Percentiles rank a stretch among this genome's conserved stretches.
These are phyloP conservation scores for Hermatobates lingyangjiaoensis DNA, from an alignment of 1,140 invertebrate genomes.

Conservation along the genomic window DNA sequence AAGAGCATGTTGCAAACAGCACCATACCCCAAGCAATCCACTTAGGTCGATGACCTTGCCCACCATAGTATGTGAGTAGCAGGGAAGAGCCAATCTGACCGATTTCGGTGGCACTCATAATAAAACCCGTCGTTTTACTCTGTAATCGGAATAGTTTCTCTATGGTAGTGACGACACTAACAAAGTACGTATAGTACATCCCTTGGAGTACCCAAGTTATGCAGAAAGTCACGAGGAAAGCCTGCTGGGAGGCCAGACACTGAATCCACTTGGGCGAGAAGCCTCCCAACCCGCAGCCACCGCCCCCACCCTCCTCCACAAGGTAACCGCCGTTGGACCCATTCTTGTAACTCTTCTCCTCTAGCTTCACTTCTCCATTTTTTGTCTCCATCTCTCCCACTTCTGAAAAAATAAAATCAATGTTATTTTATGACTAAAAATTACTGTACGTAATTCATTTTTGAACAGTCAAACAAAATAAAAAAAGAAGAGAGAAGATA, in stretches of 20 bases:
- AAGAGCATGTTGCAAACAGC: conserved; percentile 67
- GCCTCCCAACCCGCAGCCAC: conserved; percentile 46
- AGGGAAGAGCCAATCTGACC: conserved; percentile 80
- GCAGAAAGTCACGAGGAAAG: conserved; percentile 73
- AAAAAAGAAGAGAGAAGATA: too few species aligned
- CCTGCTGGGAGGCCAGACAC: conserved; percentile 66
- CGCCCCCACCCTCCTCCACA: conserved; percentile 20
- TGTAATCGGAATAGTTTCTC: conserved; percentile 92
- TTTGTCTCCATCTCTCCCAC: too few species aligned
- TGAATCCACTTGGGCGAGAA: conserved; percentile 50
- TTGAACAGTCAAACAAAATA: too few species aligned
- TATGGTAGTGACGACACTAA: conserved; percentile 88
- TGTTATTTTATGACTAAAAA: too few species aligned
- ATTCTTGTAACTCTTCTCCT: too few species aligned
- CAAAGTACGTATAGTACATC: conserved; percentile 90
- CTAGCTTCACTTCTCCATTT: too few species aligned
- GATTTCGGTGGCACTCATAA: conserved; percentile 86
- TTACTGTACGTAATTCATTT: too few species aligned
- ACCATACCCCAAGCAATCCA: conserved; percentile 91
- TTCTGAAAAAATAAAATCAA: too few species aligned
- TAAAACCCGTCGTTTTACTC: conserved; percentile 80
- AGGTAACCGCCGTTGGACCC: background rate
- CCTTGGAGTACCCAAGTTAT: conserved; percentile 77
- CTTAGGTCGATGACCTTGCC: conserved; percentile 80
- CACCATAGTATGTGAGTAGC: conserved; percentile 81